A percentile compares a stretch with the other conserved stretches of the same genome.
Evolutionary conservation across 2,888 invertebrate species (phyloP).

Genomic region (Terebella lapidaria): DNA sequence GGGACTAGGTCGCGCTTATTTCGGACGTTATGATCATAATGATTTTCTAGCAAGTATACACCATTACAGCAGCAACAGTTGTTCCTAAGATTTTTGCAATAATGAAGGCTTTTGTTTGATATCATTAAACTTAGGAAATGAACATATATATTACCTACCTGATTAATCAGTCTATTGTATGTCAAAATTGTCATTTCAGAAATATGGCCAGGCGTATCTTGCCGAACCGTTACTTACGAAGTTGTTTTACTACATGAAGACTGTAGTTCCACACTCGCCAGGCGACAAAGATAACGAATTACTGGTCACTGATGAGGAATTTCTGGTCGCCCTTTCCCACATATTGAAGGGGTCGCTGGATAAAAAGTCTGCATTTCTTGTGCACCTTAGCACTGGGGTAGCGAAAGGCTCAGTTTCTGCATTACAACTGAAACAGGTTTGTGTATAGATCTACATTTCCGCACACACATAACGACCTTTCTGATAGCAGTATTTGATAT

Average conservation of each 20-base stretch:
- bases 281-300: neutral
- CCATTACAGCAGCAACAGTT: no score
- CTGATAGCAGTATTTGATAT: neutral
- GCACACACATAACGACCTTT: neutral
- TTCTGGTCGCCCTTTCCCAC: conserved; percentile 3
- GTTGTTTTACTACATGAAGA: conserved; percentile 7
- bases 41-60: no score
- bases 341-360: conserved; percentile 5
- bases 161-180: no score
- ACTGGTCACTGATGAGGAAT: neutral
- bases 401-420: neutral
- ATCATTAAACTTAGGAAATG: no score
- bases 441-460: neutral
- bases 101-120: no score
- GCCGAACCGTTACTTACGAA: neutral
- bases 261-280: neutral
- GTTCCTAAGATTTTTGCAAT: no score
- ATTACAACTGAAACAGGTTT: neutral
- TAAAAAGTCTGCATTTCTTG: neutral
- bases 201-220: neutral
- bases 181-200: no score
- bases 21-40: no score
- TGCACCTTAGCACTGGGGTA: neutral
- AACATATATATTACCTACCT: no score
- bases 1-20: no score